Evolutionary conservation across 2,113 vertebrate genomes (phyloP), one percentile per base, ranked within the genome.

Genomic region (Athene noctua): DNA sequence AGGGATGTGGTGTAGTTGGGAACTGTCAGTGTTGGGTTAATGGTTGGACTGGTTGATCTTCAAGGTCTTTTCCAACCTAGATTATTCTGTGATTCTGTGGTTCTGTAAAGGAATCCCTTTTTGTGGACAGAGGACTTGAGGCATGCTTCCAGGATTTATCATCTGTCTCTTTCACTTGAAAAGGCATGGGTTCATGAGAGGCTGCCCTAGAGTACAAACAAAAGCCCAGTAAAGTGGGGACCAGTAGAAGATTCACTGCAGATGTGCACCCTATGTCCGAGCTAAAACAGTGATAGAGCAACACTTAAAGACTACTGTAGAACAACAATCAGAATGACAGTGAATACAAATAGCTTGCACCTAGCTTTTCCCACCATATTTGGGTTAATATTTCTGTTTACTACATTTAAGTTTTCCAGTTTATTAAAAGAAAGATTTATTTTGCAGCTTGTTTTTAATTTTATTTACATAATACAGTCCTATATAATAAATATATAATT

Each of bases 401-500:
- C 26, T 61, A 54, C 6, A 15, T 46, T 94, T 74, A 58, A 79
- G 59, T 71, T 51, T 84, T 78, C 47, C 36, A 80, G 13, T 85
- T 91, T 87, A 55, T 79, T 65, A 89, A 71, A 94, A 79, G 11
- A 80, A 25, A 86, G 81, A 88, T 44, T 55, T 26, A 61, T 66
- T 94, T 82, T 73, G 36, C 15, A 91, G 38, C 78, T 55, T 84
- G 73, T n/a, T 92, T 59, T 55, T 90, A 15, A 83, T 94, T 91
- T 92, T 54, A 85, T 86, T 86, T 87, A 84, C 88, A 54, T 83
- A 80, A 94, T 85, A 95, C 59, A 78, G 54, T 71, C 34, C 78
- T 87, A 91, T 74, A 92, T 90, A 94, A 86, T 91, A 79, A 96
- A 63, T 68, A 84, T 27, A 55, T 74, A 62, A 93, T 91, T 97